Evolutionary conservation across 2,888 invertebrate species (phyloP).

Genomic region (Tyria jacobaeae): DNA sequence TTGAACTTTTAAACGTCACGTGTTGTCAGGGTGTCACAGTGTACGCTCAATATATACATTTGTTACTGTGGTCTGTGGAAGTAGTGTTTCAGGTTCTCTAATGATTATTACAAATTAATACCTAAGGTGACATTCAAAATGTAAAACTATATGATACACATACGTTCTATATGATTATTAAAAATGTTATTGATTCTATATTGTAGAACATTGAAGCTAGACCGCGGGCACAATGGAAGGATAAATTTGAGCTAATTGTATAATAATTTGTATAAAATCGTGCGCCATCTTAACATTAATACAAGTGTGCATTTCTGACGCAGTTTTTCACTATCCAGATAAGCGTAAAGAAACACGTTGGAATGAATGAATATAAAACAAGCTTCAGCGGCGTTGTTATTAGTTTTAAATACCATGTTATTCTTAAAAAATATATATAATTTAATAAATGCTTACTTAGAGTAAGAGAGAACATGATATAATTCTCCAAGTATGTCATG

Average conservation of each 20-base stretch:
- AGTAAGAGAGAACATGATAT: slow-evolving; percentile 6
- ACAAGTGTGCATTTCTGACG: slow-evolving; percentile 15
- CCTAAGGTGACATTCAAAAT: slow-evolving; percentile 11
- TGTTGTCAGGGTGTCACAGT: slow-evolving; percentile 12
- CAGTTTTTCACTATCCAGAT: slow-evolving; percentile 26
- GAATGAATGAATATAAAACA: slow-evolving; percentile 46
- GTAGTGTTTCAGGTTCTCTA: neutral
- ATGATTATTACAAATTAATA: neutral
- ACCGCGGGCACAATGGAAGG: slow-evolving; percentile 46
- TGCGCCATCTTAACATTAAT: slow-evolving; percentile 14
- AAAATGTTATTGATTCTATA: slow-evolving; percentile 15
- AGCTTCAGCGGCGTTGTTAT: neutral
- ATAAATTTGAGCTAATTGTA: slow-evolving; percentile 54
- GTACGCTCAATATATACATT: slow-evolving; percentile 30
- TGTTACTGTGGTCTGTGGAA: slow-evolving; percentile 9
- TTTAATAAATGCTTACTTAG: slow-evolving; percentile 9
- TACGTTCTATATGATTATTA: too few relatives aligned
- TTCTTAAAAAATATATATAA: slow-evolving; percentile 21
- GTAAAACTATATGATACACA: slow-evolving; percentile 7
- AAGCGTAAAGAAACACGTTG: slow-evolving; percentile 54
- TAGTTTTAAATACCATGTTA: neutral
- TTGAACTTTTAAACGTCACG: slow-evolving; percentile 20
- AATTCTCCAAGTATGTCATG: neutral
- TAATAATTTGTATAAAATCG: slow-evolving; percentile 34
- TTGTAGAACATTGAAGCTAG: slow-evolving; percentile 39